Evolutionary conservation across 2,888 invertebrate genomes (phyloP).

Genomic region (Lithophane leautieri): DNA sequence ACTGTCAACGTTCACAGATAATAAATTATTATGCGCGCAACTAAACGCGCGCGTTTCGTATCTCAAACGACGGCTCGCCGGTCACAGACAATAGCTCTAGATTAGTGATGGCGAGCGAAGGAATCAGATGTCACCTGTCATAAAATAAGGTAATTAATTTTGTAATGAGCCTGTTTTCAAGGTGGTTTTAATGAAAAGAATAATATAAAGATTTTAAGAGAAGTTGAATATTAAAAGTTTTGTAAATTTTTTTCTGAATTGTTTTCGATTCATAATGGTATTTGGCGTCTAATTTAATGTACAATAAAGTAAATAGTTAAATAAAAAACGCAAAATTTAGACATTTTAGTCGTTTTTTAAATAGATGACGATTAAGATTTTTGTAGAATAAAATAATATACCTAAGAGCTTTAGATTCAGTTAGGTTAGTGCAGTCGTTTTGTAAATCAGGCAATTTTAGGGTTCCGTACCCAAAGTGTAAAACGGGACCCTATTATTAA

Average conservation of each 20-base stretch:
- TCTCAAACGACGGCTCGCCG: conserved; percentile 78
- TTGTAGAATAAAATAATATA: too few relatives aligned
- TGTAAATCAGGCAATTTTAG: too few relatives aligned
- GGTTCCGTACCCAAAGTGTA: too few relatives aligned
- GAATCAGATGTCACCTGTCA: conserved; percentile 66
- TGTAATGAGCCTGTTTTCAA: conserved; percentile 45
- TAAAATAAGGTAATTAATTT: conserved; percentile 63
- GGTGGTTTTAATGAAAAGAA: conserved; percentile 5
- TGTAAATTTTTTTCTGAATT: not conserved
- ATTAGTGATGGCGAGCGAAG: conserved; percentile 78
- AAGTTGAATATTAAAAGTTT: not conserved
- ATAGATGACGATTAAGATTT: too few relatives aligned
- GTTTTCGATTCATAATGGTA: not conserved
- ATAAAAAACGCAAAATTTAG: too few relatives aligned
- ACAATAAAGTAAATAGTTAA: too few relatives aligned
- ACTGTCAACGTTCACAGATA: conserved; percentile 78
- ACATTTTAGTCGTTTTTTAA: too few relatives aligned
- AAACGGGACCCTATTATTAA: too few relatives aligned
- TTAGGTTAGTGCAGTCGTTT: not conserved
- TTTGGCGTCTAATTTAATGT: not conserved
- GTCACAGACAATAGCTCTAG: conserved; percentile 78
- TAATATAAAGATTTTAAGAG: not conserved
- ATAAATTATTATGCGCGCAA: conserved; percentile 76
- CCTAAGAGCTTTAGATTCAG: too few relatives aligned
- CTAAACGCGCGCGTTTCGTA: conserved; percentile 77